Evolutionary conservation across 2,797 vertebrate genomes (phyloP).

Genomic region (Neostethus bicornis): DNA sequence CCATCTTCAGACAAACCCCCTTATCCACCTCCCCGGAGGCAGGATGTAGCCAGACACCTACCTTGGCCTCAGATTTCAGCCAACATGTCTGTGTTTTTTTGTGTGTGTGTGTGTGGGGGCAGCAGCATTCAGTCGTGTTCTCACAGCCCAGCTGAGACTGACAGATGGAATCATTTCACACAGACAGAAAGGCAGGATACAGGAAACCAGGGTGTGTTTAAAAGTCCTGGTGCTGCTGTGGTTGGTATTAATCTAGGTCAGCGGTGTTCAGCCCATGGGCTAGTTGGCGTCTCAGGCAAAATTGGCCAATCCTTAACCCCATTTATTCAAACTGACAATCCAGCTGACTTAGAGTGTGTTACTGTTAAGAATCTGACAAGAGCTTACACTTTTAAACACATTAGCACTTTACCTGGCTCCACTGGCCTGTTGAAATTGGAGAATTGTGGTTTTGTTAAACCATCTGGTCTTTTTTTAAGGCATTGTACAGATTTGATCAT

Average conservation of each 20-base stretch:
- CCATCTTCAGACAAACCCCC: slow-evolving; percentile 27
- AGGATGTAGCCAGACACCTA: slow-evolving; percentile 61
- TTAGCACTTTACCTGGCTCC: slow-evolving; percentile 24
- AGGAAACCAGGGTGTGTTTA: slow-evolving; percentile 70
- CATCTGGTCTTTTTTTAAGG: not conserved
- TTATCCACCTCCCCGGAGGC: slow-evolving; percentile 37
- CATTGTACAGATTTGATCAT: not conserved
- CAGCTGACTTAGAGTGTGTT: slow-evolving; percentile 35
- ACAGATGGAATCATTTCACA: slow-evolving; percentile 81
- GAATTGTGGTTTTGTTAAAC: not conserved
- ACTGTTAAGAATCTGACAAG: slow-evolving; percentile 5
- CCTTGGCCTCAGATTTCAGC: slow-evolving; percentile 60
- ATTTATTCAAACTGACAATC: slow-evolving; percentile 53
- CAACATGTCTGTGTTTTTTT: slow-evolving; percentile 59
- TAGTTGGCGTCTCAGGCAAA: slow-evolving; percentile 58
- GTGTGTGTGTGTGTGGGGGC: slow-evolving; percentile 45
- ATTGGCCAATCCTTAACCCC: slow-evolving; percentile 67
- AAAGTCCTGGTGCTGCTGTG: slow-evolving; percentile 63
- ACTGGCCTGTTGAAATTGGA: slow-evolving; percentile 12
- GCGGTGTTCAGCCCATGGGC: slow-evolving; percentile 52
- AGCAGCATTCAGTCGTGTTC: slow-evolving; percentile 56
- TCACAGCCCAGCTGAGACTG: slow-evolving; percentile 74
- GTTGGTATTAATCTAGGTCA: slow-evolving; percentile 78
- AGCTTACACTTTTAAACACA: not conserved
- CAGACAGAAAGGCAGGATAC: slow-evolving; percentile 74